Evolutionary conservation across 2,113 vertebrate genomes (phyloP).

Genomic region (Variabilichromis moorii): DNA sequence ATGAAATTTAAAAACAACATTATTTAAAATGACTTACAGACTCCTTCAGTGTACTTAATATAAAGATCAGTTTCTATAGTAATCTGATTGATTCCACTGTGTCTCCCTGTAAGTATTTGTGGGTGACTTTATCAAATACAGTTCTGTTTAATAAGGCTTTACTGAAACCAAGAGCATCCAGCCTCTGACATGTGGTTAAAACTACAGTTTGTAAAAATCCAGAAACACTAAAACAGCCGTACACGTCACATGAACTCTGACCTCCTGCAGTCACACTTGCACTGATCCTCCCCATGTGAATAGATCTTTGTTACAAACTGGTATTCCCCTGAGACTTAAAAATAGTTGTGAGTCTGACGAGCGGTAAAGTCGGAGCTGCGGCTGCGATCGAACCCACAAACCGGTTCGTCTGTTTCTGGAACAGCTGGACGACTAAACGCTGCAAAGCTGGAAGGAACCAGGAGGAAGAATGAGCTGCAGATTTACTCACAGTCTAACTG

Average conservation of each 20-base stretch:
- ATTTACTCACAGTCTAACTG: background rate
- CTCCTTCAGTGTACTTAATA: rapidly evolving
- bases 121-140: background rate
- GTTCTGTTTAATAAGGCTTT: background rate
- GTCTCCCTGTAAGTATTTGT: background rate
- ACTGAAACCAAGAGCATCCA: background rate
- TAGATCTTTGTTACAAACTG: background rate
- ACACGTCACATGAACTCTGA: background rate
- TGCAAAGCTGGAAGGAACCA: background rate
- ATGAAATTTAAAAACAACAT: background rate
- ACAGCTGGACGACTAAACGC: rapidly evolving
- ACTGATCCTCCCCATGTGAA: background rate
- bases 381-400: background rate
- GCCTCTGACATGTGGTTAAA: background rate
- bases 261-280: background rate
- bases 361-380: background rate
- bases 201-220: background rate
- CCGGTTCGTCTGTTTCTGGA: background rate
- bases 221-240: background rate
- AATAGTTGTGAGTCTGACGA: background rate
- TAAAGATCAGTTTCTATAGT: rapidly evolving
- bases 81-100: background rate
- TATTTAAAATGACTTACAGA: background rate
- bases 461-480: background rate
- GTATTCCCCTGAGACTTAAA: background rate